Evolutionary conservation across 1,140 invertebrate species (phyloP), one percentile per base, ranked within the genome.

Genomic region (Drosophila kurseongensis): DNA sequence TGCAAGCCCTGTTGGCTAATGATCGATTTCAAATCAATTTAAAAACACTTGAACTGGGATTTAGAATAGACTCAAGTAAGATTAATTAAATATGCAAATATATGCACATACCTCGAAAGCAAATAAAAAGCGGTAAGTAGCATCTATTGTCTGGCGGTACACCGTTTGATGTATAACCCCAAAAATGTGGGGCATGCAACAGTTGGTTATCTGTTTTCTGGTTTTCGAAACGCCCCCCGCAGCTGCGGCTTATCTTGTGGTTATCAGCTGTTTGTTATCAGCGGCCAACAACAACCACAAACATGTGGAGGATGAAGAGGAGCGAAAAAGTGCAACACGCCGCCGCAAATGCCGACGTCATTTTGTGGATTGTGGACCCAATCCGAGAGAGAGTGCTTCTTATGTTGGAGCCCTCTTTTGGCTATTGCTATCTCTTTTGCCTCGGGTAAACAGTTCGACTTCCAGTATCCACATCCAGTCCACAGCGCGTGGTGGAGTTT

Each of bases 311-410:
- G 76, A 63, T 83, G 69, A 65, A 50, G 47, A 67, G 67, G 71
- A 38, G 57, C 61, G 50, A 89, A 68, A 79, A 88, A 89, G 84
- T 80, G 84, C 47, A 77, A 47, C 50, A 88, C 83, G 84, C 83
- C 75, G 83, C 57, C 83, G 83, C 83, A 83, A 63, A 72, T 47
- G 47, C 58, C 50, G 59, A 69, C 57, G 38, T 18, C 59, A 16
- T 16, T 59, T 57, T 60, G 68, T 54, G 52, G 44, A 47, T 44
- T 60, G 67, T 85, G 63, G 52, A 59, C 23, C 8, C 35, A 12
- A 47, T 48, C 41, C 45, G n/a, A n/a, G 32, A 16, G 59, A 23
- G 51, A 32, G 35, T 0, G 40, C 29, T 13, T 27, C 4, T 27
- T 44, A 29, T 41, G 52, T 18, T 66, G 68, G 44, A 36, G 66